Conservation (phyloP, 2,888 invertebrate species). For the Lepetodrilus schrolli region DNA sequence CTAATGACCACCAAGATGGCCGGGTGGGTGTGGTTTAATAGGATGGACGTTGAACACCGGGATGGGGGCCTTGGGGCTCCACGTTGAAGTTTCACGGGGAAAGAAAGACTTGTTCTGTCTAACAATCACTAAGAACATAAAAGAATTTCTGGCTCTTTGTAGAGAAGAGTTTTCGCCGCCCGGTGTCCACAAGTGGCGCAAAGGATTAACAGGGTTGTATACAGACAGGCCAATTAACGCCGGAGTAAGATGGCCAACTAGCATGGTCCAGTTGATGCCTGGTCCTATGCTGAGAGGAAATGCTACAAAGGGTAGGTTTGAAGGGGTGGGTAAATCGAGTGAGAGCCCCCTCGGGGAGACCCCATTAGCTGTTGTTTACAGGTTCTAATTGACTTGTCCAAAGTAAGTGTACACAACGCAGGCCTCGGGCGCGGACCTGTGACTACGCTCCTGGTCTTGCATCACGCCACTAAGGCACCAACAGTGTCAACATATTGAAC, state of each 20-base stretch:
- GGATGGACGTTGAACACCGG: too few relatives aligned
- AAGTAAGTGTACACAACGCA: constrained; percentile 15
- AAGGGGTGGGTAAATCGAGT: constrained; percentile 1
- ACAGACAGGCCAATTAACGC: background rate
- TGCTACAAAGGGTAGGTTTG: constrained; percentile 5
- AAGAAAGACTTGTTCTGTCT: too few relatives aligned
- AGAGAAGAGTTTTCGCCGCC: background rate
- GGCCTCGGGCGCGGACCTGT: constrained; percentile 10
- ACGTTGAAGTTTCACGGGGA: too few relatives aligned
- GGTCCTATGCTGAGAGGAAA: background rate
- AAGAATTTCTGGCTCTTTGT: background rate
- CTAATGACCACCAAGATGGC: too few relatives aligned
- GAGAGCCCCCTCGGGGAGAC: background rate
- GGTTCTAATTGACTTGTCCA: constrained; percentile 23
- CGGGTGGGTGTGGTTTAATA: too few relatives aligned
- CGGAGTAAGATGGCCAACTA: constrained; percentile 13
- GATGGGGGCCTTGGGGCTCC: too few relatives aligned
- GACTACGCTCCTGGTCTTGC: background rate
- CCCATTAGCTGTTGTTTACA: constrained; percentile 15
- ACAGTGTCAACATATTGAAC: background rate
- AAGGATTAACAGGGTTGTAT: background rate
- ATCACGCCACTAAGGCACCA: background rate
- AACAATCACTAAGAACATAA: background rate
- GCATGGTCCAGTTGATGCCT: background rate
- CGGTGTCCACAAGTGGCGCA: background rate